Base-by-base conservation (phyloP, 2,797 vertebrate species). In the Phrynocephalus vlangalii region DNA sequence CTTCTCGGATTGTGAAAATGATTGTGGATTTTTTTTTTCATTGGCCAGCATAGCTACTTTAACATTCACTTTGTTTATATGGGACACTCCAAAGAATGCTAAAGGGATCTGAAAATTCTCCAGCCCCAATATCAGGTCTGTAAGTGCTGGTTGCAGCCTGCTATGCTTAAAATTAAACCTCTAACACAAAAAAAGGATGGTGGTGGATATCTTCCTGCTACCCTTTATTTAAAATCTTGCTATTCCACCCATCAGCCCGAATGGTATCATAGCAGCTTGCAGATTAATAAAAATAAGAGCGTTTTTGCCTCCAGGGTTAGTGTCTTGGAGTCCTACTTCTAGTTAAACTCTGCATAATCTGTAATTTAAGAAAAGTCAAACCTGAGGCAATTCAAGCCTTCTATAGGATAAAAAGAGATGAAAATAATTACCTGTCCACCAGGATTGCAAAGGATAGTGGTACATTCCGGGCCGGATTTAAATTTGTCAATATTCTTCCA, bases 401-500 rank as follows among this genome's bases (percentile, higher is more conserved):
- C 66, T 28, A 30, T 7, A 50, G 38, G 5, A 77, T 9, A 52
- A 52, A 11, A 8, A 38, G 15, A 70, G 48, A 30, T 38, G 70
- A 63, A 18, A 81, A 88, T 76, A 92, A 94, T 94, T 66, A 95
- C 93, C 75, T 95, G 93, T 44, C 95, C 93, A 0, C 84, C 83
- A 9, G 94, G 88, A n/a, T 93, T 93, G 88, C 94, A 96, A 67
- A 96, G 91, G 81, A 96, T 89, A 1, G 92, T 95, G 30, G 92
- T 93, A 75, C 93, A 96, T 0, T 91, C 84, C 1, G 91, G 88
- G 18, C 63, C 94, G 15, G 90, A 91, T 66, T 79, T 88, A 87
- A 96, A 96, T 63, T 79, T 94, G 67, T 90, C 48, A 80, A 95
- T 86, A 26, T 96, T 93, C 76, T 96, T 94, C 96, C 96, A 96